Percentiles rank a stretch among this genome's conserved stretches.
These are phyloP conservation scores for Glaucidium brasilianum DNA, from an alignment of 2,113 vertebrate genomes.

Conservation along the genomic window DNA sequence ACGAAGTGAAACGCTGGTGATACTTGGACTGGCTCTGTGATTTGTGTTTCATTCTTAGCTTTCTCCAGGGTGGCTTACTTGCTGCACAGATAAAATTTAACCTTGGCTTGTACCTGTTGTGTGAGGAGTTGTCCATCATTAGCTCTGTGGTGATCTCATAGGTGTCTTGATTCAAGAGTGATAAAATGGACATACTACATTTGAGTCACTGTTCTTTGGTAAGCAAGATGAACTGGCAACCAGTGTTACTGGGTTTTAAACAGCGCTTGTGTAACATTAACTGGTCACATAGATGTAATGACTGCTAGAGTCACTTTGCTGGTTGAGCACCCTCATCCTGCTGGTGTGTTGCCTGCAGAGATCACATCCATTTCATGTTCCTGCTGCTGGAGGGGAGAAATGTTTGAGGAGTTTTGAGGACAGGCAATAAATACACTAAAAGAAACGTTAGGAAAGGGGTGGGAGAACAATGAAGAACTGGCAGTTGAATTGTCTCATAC, in stretches of 20 bases:
- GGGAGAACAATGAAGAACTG: background rate
- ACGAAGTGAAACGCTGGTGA: background rate
- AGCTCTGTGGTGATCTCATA: background rate
- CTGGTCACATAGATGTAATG: background rate
- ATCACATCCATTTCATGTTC: fast-evolving
- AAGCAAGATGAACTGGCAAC: background rate
- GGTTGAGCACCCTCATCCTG: background rate
- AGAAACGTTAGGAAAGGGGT: background rate
- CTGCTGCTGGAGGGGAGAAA: background rate
- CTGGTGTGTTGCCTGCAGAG: background rate
- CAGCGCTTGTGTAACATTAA: background rate
- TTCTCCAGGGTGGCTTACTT: background rate
- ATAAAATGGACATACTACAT: background rate
- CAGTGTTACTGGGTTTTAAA: background rate
- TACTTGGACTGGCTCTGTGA: background rate
- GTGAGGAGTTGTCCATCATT: background rate
- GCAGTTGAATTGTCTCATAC: background rate
- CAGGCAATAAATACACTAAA: background rate
- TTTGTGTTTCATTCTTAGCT: background rate
- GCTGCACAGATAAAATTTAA: background rate
- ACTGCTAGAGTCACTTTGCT: background rate
- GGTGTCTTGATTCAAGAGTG: background rate
- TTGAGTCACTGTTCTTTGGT: background rate
- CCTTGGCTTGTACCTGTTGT: background rate
- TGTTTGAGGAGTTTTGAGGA: background rate